These are phyloP conservation scores for Acanthiza pusilla DNA, from an alignment of 2,797 vertebrate species.

Conservation along the genomic window DNA sequence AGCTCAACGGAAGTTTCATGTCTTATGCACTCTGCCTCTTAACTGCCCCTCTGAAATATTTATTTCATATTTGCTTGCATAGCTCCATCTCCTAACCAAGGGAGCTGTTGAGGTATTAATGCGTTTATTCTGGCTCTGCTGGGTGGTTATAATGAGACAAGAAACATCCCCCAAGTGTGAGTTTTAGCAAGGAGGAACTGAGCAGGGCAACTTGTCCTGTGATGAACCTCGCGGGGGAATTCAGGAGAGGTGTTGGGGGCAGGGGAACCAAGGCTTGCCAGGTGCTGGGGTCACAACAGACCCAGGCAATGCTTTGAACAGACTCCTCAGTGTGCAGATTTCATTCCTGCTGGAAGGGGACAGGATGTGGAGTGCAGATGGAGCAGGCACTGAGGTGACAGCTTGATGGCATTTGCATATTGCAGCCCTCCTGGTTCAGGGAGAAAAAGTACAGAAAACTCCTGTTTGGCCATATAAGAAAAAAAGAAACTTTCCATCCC, in stretches of 20 bases:
- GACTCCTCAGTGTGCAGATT: not conserved
- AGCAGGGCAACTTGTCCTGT: not conserved
- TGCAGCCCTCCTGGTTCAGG: not conserved
- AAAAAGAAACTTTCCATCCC: not conserved
- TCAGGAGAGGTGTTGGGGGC: not conserved
- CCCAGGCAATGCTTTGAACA: not conserved
- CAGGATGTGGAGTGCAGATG: not conserved
- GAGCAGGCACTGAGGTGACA: not conserved
- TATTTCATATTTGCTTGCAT: not conserved
- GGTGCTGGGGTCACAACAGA: not conserved
- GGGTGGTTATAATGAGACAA: not conserved
- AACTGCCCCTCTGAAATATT: not conserved
- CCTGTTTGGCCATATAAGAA: not conserved
- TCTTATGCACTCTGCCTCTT: not conserved
- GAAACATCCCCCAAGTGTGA: accelerated
- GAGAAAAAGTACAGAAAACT: not conserved
- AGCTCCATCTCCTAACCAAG: not conserved
- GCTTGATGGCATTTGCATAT: not conserved
- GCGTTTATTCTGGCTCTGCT: not conserved
- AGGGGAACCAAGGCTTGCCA: not conserved
- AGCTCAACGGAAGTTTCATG: not conserved
- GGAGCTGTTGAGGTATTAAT: not conserved
- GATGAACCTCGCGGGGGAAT: not conserved
- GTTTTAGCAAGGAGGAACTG: not conserved
- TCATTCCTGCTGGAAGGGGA: not conserved